Conservation (phyloP, 2,113 vertebrate genomes). For the Hyaena hyaena region DNA sequence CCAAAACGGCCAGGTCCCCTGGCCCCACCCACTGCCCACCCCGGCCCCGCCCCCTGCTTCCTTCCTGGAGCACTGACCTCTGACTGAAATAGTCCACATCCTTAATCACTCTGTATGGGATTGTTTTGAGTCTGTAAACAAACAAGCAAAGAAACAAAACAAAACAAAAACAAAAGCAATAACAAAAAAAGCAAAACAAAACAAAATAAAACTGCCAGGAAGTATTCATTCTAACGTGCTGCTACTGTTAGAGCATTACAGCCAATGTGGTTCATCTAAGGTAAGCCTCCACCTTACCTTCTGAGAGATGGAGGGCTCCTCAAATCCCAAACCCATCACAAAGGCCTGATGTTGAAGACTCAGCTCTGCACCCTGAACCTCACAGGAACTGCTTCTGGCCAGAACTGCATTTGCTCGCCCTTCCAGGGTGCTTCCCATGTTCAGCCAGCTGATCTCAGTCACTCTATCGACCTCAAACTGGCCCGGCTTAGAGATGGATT, state of each 20-base stretch:
- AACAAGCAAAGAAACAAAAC: too few relatives aligned
- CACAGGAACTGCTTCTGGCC: background rate
- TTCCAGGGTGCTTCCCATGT: background rate
- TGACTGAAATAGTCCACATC: rapidly evolving
- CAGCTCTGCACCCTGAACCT: background rate
- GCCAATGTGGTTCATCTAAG: background rate
- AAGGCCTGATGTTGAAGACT: too few relatives aligned
- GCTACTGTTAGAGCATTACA: background rate
- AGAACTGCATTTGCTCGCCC: background rate
- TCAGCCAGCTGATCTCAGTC: background rate
- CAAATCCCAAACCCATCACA: background rate
- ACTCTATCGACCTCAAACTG: background rate
- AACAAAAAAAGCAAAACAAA: too few relatives aligned
- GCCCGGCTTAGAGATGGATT: background rate
- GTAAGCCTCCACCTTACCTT: background rate
- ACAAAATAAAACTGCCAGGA: background rate
- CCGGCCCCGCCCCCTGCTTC: rapidly evolving
- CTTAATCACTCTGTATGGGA: too few relatives aligned
- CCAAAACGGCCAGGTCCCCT: rapidly evolving
- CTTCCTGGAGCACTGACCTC: rapidly evolving
- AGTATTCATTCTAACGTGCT: background rate
- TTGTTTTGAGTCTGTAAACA: background rate
- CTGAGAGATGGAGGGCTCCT: background rate
- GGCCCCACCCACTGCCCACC: rapidly evolving
- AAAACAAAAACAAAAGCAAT: too few relatives aligned